A percentile compares a stretch with the other conserved stretches of the same genome.
Evolutionary conservation across 2,113 vertebrate species (phyloP).

Genomic region (Nanorana parkeri): DNA sequence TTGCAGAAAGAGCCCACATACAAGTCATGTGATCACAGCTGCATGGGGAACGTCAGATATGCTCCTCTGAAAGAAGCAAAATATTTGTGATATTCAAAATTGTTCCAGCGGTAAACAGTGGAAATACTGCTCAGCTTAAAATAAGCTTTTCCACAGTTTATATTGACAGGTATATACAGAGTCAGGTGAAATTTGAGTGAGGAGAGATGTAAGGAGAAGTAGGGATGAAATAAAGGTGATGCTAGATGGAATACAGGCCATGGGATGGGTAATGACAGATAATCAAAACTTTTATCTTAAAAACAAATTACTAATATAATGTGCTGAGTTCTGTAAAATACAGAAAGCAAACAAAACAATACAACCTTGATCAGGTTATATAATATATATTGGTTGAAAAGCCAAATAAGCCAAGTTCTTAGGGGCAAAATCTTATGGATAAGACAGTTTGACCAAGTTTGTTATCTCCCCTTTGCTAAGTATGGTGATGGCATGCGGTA

Average conservation of each 20-base stretch:
- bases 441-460: no score
- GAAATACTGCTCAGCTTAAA: slow-evolving; percentile 6
- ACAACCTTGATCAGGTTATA: no score
- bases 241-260: background rate
- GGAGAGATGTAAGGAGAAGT: background rate
- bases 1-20: background rate
- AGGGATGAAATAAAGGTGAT: background rate
- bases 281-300: no score
- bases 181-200: slow-evolving; percentile 1
- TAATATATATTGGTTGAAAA: no score
- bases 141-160: background rate
- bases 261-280: no score
- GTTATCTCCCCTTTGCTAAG: no score
- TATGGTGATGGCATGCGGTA: no score
- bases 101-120: slow-evolving; percentile 6
- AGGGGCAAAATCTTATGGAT: no score
- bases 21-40: slow-evolving; percentile 16
- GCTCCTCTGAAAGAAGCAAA: slow-evolving; percentile 15
- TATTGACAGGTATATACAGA: background rate
- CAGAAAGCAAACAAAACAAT: no score
- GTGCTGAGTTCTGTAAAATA: no score
- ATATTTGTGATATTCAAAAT: slow-evolving; percentile 39
- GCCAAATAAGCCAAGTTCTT: no score
- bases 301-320: no score
- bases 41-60: background rate